Percentiles rank a stretch among this genome's conserved stretches.
These are phyloP conservation scores for Atrichornis clamosus DNA, from an alignment of 2,113 vertebrate species.

Conservation along the genomic window DNA sequence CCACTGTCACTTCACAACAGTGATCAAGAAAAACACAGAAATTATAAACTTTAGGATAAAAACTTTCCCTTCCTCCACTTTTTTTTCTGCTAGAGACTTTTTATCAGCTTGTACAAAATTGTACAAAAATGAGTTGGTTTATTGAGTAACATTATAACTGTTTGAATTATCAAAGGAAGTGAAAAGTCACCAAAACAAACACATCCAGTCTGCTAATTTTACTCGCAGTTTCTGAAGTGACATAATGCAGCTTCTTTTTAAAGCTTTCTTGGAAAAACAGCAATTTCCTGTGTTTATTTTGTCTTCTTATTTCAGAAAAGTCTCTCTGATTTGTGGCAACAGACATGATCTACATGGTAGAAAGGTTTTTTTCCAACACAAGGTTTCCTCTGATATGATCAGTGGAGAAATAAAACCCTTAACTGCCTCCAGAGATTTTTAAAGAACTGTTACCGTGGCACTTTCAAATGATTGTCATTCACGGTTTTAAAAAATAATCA, in stretches of 20 bases:
- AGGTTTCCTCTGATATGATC: neutral
- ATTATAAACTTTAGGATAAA: neutral
- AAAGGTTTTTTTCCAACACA: neutral
- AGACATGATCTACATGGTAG: neutral
- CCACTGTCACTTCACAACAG: neutral
- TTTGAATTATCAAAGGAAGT: slow-evolving; percentile 58
- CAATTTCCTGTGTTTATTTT: slow-evolving; percentile 76
- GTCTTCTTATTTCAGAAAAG: slow-evolving; percentile 44
- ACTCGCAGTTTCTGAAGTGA: slow-evolving; percentile 27
- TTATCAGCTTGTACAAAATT: neutral
- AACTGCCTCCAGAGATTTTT: neutral
- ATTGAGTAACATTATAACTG: neutral
- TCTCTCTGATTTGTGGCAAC: slow-evolving; percentile 28
- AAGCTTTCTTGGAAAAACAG: slow-evolving; percentile 68
- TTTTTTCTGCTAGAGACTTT: neutral
- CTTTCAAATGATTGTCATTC: neutral
- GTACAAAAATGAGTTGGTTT: neutral
- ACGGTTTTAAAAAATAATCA: neutral
- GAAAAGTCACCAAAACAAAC: slow-evolving; percentile 59
- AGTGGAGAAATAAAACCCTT: neutral
- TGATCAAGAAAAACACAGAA: neutral
- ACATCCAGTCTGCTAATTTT: slow-evolving; percentile 18
- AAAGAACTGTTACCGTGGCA: neutral
- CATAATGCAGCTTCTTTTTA: slow-evolving; percentile 54
- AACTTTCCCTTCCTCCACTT: neutral